Base-by-base conservation (phyloP, 1,140 invertebrate species). In the Hestina assimilis region DNA sequence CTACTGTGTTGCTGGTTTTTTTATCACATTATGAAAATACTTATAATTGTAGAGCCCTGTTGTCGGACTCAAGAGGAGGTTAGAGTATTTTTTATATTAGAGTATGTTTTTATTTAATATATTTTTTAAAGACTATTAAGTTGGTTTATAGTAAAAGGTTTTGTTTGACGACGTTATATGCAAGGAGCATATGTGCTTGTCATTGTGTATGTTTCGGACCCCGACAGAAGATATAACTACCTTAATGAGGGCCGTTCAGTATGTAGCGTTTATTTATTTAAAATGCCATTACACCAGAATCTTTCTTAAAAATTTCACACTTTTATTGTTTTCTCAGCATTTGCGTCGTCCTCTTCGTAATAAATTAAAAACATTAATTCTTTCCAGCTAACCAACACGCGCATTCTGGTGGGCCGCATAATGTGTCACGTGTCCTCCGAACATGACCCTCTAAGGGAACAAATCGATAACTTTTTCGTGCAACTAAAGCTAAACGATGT, bases 31-130 rank as follows among this genome's bases (percentile, higher is more conserved):
- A 17, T 17, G 2, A 46, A 11, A 15, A 29, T 46, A n/a, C 6
- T 46, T 2, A n/a, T 46, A 9, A 11, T 46, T 1, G 26, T 46
- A 8, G 43, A 46, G 15, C 43, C 43, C 1, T 46, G 43, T 46
- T 46, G 4, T 11, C 24, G 43, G 4, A 46, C 43, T 4, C 14
- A 46, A 31, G 14, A 31, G 11, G 26, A 46, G 43, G 26, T 46
- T 20, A 19, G 41, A 23, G 5, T 4, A 41, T 21, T 14, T 8
- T 40, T 0, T 21, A 0, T 1, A 4, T 40, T 8, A n/a, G 19
- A 3, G 1, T 20, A 20, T 20, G 9, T 8, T 40, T 20, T 4
- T 4, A 29, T 1, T 29, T 8, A n/a, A 1, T 12, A 4, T 29
- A 29, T 12, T 8, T n/a, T n/a, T 4, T n/a, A 9, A 2, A 28